phyloP scores from a whole-genome alignment of 1,140 invertebrate genomes.

The Bombus superbus region DNA sequence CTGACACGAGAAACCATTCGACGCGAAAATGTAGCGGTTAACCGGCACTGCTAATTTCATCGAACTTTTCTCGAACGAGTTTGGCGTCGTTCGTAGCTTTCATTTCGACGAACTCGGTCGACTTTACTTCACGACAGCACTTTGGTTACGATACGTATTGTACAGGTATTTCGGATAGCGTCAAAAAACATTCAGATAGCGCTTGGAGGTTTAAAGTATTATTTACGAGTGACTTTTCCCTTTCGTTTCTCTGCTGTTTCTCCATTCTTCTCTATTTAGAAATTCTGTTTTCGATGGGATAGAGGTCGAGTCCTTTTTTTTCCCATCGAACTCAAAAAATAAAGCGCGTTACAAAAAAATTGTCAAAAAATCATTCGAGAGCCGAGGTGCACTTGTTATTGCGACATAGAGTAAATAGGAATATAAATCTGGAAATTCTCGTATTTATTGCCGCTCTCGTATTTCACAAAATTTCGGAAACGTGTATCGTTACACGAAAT shows the following conservation, averaged over 20 bases:
- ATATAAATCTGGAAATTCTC: conserved; percentile 33
- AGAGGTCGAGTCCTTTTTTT: background rate
- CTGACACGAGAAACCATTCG: background rate
- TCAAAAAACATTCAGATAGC: background rate
- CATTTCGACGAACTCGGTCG: background rate
- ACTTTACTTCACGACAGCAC: background rate
- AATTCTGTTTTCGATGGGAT: background rate
- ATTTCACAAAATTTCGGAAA: conserved; percentile 14
- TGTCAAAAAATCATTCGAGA: conserved; percentile 34
- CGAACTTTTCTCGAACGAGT: background rate
- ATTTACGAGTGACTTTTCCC: background rate
- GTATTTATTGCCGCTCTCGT: conserved; percentile 17
- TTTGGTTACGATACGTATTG: background rate
- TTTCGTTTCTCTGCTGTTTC: background rate
- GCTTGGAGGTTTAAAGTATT: background rate
- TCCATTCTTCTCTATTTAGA: background rate
- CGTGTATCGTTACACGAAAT: background rate
- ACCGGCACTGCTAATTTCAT: background rate
- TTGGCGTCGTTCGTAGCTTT: too few species aligned
- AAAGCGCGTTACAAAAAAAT: conserved; percentile 19
- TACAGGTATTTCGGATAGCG: background rate
- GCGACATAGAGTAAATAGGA: conserved; percentile 16
- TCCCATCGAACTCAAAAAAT: conserved; percentile 10
- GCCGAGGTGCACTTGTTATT: background rate
- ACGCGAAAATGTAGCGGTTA: background rate